phyloP scores from a whole-genome alignment of 2,797 vertebrate species.

The Enteromius fasciolatus region DNA sequence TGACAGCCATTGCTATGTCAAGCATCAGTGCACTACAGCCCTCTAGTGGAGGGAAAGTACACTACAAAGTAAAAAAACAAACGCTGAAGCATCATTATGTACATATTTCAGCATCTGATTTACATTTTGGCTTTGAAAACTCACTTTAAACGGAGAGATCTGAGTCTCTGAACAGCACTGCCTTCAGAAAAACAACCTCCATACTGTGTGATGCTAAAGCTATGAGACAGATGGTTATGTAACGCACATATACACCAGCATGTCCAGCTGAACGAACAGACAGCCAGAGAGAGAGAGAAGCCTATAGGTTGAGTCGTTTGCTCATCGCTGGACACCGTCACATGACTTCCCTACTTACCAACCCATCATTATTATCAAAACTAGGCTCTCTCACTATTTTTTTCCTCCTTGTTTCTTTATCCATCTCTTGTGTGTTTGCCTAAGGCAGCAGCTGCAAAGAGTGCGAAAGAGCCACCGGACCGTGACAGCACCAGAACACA shows the following conservation, averaged over 20 bases:
- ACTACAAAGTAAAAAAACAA: neutral
- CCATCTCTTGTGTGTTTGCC: conserved; percentile 2
- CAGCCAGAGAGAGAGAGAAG: neutral
- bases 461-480: conserved; percentile 24
- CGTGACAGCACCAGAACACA: conserved; percentile 42
- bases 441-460: conserved; percentile 1
- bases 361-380: neutral
- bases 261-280: conserved; percentile 25
- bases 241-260: conserved; percentile 27
- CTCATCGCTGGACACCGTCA: neutral
- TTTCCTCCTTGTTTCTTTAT: neutral
- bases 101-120: conserved; percentile 9
- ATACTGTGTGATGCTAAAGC: conserved; percentile 25
- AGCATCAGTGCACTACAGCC: neutral
- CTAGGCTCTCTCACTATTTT: neutral
- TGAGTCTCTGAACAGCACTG: neutral
- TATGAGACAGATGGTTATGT: conserved; percentile 50
- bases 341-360: neutral
- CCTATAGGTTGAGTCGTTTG: conserved; percentile 7
- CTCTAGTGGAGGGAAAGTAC: conserved; percentile 35
- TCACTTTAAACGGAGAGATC: neutral
- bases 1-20: neutral
- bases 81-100: neutral
- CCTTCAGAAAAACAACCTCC: conserved; percentile 4
- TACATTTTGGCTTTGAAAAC: neutral